Percentiles rank a stretch among this genome's conserved stretches.
These are phyloP conservation scores for Carcinoscorpius rotundicauda DNA, from an alignment of 1,140 invertebrate species.

Conservation along the genomic window DNA sequence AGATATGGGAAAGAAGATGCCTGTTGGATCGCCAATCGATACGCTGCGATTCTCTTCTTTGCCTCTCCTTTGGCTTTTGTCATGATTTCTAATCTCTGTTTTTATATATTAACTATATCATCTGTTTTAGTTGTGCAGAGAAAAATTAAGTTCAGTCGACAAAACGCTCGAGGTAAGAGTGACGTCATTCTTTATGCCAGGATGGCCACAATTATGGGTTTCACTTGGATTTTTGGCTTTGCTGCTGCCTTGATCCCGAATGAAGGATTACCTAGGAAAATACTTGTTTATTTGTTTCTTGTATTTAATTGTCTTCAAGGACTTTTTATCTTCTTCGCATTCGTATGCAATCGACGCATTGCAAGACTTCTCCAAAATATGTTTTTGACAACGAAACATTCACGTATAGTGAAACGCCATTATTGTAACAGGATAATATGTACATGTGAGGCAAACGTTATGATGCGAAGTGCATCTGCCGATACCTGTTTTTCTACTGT, in stretches of 20 bases:
- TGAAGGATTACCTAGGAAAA: slow-evolving; percentile 19
- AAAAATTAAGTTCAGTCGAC: slow-evolving; percentile 11
- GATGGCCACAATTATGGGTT: slow-evolving; percentile 36
- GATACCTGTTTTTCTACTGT: slow-evolving; percentile 13
- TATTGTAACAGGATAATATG: background rate
- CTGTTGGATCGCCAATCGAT: slow-evolving; percentile 34
- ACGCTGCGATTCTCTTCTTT: slow-evolving; percentile 32
- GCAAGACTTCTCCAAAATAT: background rate
- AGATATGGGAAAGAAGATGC: slow-evolving; percentile 16
- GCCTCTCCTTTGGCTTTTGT: slow-evolving; percentile 32
- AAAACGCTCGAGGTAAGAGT: slow-evolving; percentile 24
- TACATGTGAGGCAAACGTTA: background rate
- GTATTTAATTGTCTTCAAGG: slow-evolving; percentile 23
- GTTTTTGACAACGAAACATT: background rate
- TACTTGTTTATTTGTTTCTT: slow-evolving; percentile 22
- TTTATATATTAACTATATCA: slow-evolving; percentile 33
- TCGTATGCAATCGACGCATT: slow-evolving; percentile 19
- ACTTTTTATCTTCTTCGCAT: slow-evolving; percentile 20
- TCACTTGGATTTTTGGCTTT: slow-evolving; percentile 37
- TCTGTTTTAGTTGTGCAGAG: slow-evolving; percentile 27
- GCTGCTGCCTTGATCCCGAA: slow-evolving; percentile 29
- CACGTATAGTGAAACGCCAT: background rate
- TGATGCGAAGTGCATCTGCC: slow-evolving; percentile 9
- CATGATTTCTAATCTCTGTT: slow-evolving; percentile 29
- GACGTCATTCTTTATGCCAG: slow-evolving; percentile 34